These are phyloP conservation scores for Bos taurus DNA, from an alignment of 2,113 vertebrate species.

Conservation along the genomic window ARS-UCD2.0 NC_037332.1:17330001-17330500, in stretches of 20 bases:
- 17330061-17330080: not conserved
- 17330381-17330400: not conserved
- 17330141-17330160: not conserved
- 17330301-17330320: not conserved
- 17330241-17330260: not conserved
- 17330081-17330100: not conserved
- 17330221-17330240: not conserved
- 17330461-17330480: not conserved
- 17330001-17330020: not conserved
- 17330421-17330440: not conserved
- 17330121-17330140: not conserved
- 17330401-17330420: not conserved
- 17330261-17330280: not conserved
- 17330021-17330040: constrained; percentile 11
- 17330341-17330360: not conserved
- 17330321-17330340: not conserved
- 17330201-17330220: not conserved
- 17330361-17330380: not conserved
- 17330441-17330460: not conserved
- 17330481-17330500: not conserved
- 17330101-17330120: not conserved
- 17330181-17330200: not conserved
- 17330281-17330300: not conserved
- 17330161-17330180: not conserved
- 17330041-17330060: not conserved